phyloP scores from a whole-genome alignment of 1,140 invertebrate genomes.

The Zaprionus ghesquierei region DNA sequence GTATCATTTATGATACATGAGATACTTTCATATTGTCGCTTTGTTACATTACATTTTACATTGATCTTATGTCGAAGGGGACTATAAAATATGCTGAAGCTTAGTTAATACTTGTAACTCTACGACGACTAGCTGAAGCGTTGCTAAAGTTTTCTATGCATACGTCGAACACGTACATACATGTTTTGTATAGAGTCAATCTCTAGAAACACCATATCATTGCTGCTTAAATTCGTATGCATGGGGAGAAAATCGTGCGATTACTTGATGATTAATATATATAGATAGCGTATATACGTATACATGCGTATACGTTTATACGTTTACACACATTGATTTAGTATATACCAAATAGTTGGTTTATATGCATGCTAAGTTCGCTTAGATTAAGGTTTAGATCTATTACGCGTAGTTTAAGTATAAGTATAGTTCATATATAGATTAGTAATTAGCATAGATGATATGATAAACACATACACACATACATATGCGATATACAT shows the following conservation, averaged over 20 bases:
- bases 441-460: constrained; percentile 61
- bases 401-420: constrained; percentile 32
- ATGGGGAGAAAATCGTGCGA: constrained; percentile 37
- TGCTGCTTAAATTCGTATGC: constrained; percentile 76
- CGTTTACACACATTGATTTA: background rate
- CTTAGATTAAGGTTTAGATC: constrained; percentile 44
- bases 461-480: constrained; percentile 63
- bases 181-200: constrained; percentile 11
- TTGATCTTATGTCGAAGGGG: constrained; percentile 51
- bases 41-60: constrained; percentile 79
- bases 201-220: constrained; percentile 66
- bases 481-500: constrained; percentile 17
- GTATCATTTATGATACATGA: constrained; percentile 62
- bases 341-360: constrained; percentile 1
- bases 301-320: background rate
- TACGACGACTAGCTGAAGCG: constrained; percentile 73
- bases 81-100: constrained; percentile 70
- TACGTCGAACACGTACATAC: background rate
- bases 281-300: background rate
- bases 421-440: constrained; percentile 34
- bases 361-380: constrained; percentile 32
- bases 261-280: background rate
- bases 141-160: constrained; percentile 43
- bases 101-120: constrained; percentile 41
- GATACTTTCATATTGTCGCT: constrained; percentile 73